Percentiles rank a stretch among this genome's conserved stretches.
Evolutionary conservation across 2,113 vertebrate genomes (phyloP).

Genomic region (Mus pahari): DNA sequence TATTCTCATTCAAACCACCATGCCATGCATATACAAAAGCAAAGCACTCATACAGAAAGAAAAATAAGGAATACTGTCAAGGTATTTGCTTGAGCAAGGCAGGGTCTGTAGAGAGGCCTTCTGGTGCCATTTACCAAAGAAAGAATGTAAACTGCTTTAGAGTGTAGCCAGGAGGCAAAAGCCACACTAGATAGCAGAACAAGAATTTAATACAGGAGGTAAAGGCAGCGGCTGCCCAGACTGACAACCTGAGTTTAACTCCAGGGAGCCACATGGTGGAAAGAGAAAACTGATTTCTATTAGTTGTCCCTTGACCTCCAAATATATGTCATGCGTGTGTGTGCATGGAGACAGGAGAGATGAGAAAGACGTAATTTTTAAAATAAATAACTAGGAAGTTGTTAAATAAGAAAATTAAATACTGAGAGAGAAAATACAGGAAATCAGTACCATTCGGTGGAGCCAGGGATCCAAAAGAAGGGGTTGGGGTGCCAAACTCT

Average conservation of each 20-base stretch:
- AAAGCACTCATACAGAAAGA: background rate
- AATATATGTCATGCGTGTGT: background rate
- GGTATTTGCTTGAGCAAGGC: background rate
- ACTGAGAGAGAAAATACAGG: background rate
- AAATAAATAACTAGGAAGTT: background rate
- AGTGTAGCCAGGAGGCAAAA: background rate
- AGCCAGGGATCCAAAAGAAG: background rate
- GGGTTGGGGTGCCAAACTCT: background rate
- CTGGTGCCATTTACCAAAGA: background rate
- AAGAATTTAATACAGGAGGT: constrained; percentile 29
- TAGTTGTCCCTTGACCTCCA: background rate
- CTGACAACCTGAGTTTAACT: background rate
- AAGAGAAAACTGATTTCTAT: background rate
- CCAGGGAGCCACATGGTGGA: background rate
- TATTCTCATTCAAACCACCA: background rate
- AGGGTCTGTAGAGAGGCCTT: background rate
- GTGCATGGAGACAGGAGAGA: too few species aligned
- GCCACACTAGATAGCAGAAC: background rate
- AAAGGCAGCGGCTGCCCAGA: background rate
- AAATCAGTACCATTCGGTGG: background rate
- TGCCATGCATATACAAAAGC: background rate
- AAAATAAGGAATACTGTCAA: background rate
- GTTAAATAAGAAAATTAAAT: constrained; percentile 43
- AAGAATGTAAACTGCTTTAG: background rate
- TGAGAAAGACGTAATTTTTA: background rate